A percentile compares a stretch with the other conserved stretches of the same genome.
phyloP scores from a whole-genome alignment of 2,888 invertebrate species.

The Buathra laborator region DNA sequence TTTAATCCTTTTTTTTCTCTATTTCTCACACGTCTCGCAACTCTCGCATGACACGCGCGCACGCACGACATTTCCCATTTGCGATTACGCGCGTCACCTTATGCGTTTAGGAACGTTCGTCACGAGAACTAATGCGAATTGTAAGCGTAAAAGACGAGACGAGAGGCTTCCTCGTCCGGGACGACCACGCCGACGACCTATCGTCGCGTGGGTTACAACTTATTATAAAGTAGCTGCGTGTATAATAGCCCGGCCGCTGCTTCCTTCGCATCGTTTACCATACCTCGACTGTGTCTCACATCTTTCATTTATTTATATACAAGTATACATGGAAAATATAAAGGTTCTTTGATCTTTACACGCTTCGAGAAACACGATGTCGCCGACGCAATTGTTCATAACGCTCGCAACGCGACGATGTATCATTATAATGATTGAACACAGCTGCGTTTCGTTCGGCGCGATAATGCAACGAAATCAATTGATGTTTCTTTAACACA shows the following conservation, averaged over 20 bases:
- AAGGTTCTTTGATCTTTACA: slow-evolving; percentile 25
- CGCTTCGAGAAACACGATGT: slow-evolving; percentile 30
- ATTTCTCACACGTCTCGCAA: slow-evolving; percentile 22
- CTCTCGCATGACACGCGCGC: not conserved
- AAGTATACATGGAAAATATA: not conserved
- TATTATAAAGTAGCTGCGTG: slow-evolving; percentile 1
- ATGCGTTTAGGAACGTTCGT: slow-evolving; percentile 39
- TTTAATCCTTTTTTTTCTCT: slow-evolving; percentile 18
- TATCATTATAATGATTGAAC: not conserved
- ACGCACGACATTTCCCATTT: slow-evolving; percentile 40
- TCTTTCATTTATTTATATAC: slow-evolving; percentile 41
- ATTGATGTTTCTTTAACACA: too few species aligned
- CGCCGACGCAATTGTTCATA: slow-evolving; percentile 42
- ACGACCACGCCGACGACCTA: slow-evolving; percentile 59
- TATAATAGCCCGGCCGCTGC: slow-evolving; percentile 25
- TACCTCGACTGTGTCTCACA: not conserved
- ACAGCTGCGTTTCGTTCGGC: too few species aligned
- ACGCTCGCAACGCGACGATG: not conserved
- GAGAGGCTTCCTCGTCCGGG: slow-evolving; percentile 65
- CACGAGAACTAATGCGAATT: not conserved
- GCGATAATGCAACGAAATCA: too few species aligned
- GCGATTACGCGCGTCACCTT: slow-evolving; percentile 51
- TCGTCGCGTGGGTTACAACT: slow-evolving; percentile 58
- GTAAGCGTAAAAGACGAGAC: slow-evolving; percentile 23
- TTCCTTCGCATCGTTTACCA: slow-evolving; percentile 10